phyloP scores from a whole-genome alignment of 2,113 vertebrate genomes.

The Nothobranchius kuhntae region DNA sequence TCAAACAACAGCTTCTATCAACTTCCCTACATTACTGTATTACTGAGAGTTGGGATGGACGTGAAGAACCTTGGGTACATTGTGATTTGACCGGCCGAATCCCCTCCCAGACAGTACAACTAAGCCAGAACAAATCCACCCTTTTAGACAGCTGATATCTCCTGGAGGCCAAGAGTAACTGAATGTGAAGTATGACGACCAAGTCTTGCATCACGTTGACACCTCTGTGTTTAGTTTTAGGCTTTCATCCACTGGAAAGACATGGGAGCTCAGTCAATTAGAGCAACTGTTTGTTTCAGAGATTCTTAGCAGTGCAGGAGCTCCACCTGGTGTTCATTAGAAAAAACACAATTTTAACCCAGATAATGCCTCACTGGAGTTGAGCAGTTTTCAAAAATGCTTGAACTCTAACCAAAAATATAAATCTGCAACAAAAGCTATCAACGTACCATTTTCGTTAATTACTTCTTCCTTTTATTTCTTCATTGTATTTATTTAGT shows the following conservation, averaged over 20 bases:
- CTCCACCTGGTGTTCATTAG: conserved; percentile 45
- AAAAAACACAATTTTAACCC: not conserved
- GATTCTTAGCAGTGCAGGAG: conserved; percentile 16
- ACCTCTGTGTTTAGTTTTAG: conserved; percentile 29
- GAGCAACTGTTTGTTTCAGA: not conserved
- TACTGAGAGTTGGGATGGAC: not conserved
- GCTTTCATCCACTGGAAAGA: conserved; percentile 11
- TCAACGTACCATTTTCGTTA: no score
- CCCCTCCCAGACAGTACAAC: conserved; percentile 17
- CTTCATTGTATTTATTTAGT: no score
- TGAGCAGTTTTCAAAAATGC: no score
- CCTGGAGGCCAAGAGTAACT: not conserved
- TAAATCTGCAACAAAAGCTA: no score
- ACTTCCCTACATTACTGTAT: not conserved
- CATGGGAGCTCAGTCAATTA: not conserved
- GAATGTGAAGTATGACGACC: conserved; percentile 16
- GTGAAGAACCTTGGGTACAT: not conserved
- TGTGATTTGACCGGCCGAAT: not conserved
- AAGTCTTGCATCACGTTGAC: conserved; percentile 16
- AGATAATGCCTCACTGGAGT: no score
- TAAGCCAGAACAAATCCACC: conserved; percentile 31
- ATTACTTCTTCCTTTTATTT: no score
- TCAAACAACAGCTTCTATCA: not conserved
- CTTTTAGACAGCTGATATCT: conserved; percentile 19
- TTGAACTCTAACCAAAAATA: no score